These are phyloP conservation scores for Acholoe squamosa DNA, from an alignment of 2,888 invertebrate species.

Conservation along the genomic window DNA sequence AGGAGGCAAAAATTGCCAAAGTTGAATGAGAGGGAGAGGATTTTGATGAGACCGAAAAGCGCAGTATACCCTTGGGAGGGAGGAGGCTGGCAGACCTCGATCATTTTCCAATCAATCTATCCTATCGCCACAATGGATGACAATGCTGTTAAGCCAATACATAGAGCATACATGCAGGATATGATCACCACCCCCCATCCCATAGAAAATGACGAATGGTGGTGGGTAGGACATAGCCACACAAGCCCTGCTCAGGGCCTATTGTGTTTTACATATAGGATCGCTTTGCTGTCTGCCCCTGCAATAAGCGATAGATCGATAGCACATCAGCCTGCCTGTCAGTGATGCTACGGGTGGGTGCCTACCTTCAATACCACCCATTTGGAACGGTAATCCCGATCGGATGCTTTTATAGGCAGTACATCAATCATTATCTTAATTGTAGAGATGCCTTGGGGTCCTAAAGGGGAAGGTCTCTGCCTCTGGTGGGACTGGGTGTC, in stretches of 20 bases:
- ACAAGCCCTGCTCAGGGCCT: background rate
- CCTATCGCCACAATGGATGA: background rate
- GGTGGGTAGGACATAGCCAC: background rate
- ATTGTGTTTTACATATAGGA: background rate
- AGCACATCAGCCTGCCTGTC: background rate
- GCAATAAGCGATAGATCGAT: constrained; percentile 37
- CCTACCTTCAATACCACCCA: background rate
- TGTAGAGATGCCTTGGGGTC: background rate
- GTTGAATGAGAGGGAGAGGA: background rate
- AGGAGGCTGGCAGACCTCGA: background rate
- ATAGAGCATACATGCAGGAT: background rate
- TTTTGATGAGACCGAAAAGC: background rate
- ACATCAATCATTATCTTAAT: constrained; percentile 51
- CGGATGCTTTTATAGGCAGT: background rate
- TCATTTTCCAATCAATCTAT: background rate
- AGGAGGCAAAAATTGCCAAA: background rate
- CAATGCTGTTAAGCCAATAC: background rate
- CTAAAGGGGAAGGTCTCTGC: background rate
- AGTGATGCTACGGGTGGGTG: background rate
- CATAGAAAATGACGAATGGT: constrained; percentile 7
- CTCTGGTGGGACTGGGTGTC: background rate
- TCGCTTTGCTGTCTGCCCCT: background rate
- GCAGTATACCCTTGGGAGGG: background rate
- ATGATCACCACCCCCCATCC: background rate
- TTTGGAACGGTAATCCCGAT: background rate